phyloP scores from a whole-genome alignment of 1,140 invertebrate genomes.

The Polypedilum pembai region DNA sequence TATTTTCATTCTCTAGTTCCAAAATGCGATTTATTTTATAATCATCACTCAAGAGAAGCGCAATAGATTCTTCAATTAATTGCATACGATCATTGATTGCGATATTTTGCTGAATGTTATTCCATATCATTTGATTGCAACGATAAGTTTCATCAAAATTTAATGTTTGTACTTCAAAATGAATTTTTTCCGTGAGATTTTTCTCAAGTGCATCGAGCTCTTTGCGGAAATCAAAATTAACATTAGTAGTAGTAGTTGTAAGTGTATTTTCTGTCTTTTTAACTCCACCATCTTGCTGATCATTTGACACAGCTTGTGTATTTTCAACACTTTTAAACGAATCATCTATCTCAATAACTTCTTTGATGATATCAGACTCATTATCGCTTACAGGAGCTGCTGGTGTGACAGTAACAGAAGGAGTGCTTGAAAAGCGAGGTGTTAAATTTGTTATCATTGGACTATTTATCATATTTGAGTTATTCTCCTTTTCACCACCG shows the following conservation, averaged over 20 bases:
- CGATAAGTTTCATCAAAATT: neutral
- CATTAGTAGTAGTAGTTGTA: neutral
- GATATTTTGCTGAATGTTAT: neutral
- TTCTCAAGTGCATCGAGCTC: neutral
- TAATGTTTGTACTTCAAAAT: neutral
- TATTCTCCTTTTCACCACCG: neutral
- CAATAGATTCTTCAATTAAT: neutral
- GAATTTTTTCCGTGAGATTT: neutral
- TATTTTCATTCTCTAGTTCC: neutral
- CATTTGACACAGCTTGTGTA: neutral
- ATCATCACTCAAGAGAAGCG: neutral
- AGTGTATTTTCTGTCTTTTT: neutral
- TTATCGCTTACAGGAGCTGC: neutral
- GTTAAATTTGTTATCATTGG: neutral
- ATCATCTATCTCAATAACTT: neutral
- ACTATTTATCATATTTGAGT: neutral
- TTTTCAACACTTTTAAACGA: neutral
- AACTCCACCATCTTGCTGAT: neutral
- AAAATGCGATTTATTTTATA: neutral
- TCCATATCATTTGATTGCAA: neutral
- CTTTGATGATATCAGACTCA: neutral
- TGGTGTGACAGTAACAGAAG: neutral
- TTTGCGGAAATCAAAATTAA: neutral
- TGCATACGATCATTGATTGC: neutral
- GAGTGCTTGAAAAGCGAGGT: neutral